A percentile compares a stretch with the other conserved stretches of the same genome.
Evolutionary conservation across 2,113 vertebrate genomes (phyloP).

Genomic region (Pongo abelii): DNA sequence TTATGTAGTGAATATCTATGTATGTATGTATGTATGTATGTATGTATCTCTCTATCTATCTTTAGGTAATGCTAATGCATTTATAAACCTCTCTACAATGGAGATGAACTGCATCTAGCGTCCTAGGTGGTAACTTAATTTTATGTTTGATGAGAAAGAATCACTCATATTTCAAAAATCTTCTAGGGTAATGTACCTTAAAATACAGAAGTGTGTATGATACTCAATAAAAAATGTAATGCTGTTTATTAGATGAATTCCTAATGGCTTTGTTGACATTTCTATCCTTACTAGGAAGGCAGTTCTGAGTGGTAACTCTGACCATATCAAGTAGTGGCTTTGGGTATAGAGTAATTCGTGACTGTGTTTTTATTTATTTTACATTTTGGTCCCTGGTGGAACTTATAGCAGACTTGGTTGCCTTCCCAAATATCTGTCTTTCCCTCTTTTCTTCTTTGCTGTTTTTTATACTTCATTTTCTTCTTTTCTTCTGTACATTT

Average conservation of each 20-base stretch:
- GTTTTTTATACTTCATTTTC: background rate
- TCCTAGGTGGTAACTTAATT: background rate
- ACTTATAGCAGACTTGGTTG: background rate
- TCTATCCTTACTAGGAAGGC: background rate
- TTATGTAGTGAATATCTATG: background rate
- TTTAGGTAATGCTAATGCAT: background rate
- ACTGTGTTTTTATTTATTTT: background rate
- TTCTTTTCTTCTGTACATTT: background rate
- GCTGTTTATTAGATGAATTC: background rate
- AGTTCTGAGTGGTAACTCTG: background rate
- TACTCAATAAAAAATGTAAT: background rate
- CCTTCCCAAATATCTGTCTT: background rate
- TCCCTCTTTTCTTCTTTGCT: background rate
- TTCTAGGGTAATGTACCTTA: background rate
- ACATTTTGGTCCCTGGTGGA: background rate
- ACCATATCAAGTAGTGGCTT: background rate
- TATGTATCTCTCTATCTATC: background rate
- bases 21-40: background rate
- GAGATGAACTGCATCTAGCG: background rate
- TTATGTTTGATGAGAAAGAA: background rate
- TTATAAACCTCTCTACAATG: background rate
- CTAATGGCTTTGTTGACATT: background rate
- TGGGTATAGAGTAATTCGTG: background rate
- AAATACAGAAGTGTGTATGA: background rate
- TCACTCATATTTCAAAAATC: background rate